phyloP scores from a whole-genome alignment of 2,888 invertebrate species.

The Coremacera marginata region DNA sequence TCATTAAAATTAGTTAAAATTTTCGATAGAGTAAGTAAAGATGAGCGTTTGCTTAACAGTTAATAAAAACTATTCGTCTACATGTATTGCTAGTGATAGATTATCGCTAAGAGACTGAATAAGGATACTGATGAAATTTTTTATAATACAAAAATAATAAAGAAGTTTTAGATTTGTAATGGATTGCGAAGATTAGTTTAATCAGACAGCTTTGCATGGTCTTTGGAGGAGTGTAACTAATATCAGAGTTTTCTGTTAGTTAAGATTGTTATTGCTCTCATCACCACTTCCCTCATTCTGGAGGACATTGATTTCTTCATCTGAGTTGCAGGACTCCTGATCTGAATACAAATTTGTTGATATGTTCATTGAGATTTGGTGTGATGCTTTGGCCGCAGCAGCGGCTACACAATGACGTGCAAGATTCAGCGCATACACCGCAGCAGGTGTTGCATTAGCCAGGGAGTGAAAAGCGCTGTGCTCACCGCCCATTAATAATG shows the following conservation, averaged over 20 bases:
- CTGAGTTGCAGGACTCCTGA: slow-evolving; percentile 42
- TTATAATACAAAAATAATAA: not conserved
- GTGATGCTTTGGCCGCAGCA: slow-evolving; percentile 32
- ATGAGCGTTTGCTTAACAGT: not conserved
- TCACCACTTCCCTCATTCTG: slow-evolving; percentile 72
- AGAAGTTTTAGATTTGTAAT: too few species aligned
- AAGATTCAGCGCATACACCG: slow-evolving; percentile 70
- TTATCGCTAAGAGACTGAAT: too few species aligned
- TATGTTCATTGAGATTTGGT: not conserved
- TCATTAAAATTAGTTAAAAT: not conserved
- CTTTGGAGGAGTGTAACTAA: not conserved
- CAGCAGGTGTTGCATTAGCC: slow-evolving; percentile 70
- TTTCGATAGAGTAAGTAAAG: not conserved
- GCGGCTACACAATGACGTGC: slow-evolving; percentile 61
- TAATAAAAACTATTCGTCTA: too few species aligned
- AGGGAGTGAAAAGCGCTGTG: slow-evolving; percentile 81
- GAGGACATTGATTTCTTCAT: slow-evolving; percentile 86
- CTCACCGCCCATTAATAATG: slow-evolving; percentile 86
- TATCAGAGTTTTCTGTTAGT: not conserved
- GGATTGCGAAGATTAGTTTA: not conserved
- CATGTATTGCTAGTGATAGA: too few species aligned
- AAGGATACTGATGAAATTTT: too few species aligned
- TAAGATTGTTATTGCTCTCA: slow-evolving; percentile 19
- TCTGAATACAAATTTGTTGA: not conserved
- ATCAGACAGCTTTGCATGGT: slow-evolving; percentile 23